These are phyloP conservation scores for Sebastes fasciatus DNA, from an alignment of 2,113 vertebrate genomes.

Conservation along the genomic window DNA sequence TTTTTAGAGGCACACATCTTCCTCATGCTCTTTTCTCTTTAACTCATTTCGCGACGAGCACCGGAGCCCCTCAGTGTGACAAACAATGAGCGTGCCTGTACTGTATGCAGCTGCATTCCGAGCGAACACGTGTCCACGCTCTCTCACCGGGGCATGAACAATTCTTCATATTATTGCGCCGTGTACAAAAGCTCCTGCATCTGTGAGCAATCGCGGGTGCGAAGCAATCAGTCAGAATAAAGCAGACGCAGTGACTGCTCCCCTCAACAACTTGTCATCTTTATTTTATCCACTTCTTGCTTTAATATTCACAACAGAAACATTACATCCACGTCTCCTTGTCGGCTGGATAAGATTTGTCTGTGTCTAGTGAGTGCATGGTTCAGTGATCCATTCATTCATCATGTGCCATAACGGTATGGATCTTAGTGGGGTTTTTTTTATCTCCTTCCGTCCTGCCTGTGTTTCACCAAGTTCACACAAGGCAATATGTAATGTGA, in stretches of 20 bases:
- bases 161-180: constrained; percentile 53
- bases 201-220: constrained; percentile 36
- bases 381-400: constrained; percentile 36
- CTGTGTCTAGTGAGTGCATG: neutral
- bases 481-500: neutral
- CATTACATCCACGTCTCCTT: constrained; percentile 32
- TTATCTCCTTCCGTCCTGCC: neutral
- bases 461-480: constrained; percentile 12
- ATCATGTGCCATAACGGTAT: neutral
- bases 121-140: constrained; percentile 18
- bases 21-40: constrained; percentile 28
- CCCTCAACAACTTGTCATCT: constrained; percentile 56
- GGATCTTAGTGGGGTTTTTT: neutral
- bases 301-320: constrained; percentile 55
- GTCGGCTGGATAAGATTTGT: constrained; percentile 43
- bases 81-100: constrained; percentile 29
- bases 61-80: constrained; percentile 47
- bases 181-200: constrained; percentile 42
- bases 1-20: constrained; percentile 34
- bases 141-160: constrained; percentile 33
- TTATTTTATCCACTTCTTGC: constrained; percentile 55
- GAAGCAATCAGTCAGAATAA: constrained; percentile 60
- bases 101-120: constrained; percentile 1
- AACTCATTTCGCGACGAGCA: constrained; percentile 52
- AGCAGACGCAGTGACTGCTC: constrained; percentile 46